A percentile compares a stretch with the other conserved stretches of the same genome.
These are phyloP conservation scores for Napeogenes inachia DNA, from an alignment of 2,888 invertebrate genomes.

Conservation along the genomic window DNA sequence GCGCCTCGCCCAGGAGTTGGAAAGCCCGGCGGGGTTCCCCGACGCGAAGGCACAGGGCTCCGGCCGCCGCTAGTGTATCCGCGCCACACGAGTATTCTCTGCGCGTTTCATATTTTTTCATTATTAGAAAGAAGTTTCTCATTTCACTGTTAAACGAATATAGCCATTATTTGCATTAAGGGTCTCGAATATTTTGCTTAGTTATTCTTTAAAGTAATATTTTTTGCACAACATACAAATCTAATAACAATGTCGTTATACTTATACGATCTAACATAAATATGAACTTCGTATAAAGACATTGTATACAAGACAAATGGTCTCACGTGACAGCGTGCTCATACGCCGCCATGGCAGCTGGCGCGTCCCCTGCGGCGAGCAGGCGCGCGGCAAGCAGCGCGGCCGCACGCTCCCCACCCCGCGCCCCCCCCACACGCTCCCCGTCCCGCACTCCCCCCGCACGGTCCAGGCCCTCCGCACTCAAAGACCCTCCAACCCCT, in stretches of 20 bases:
- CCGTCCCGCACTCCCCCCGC: slow-evolving; percentile 85
- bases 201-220: no score
- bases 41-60: slow-evolving; percentile 69
- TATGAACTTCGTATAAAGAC: not conserved
- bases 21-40: slow-evolving; percentile 71
- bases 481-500: no score
- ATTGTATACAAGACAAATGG: no score
- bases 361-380: slow-evolving; percentile 79
- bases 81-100: slow-evolving; percentile 65
- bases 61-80: slow-evolving; percentile 71
- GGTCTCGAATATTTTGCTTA: no score
- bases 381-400: slow-evolving; percentile 83
- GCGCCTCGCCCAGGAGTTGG: slow-evolving; percentile 74
- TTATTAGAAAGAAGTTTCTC: no score
- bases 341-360: slow-evolving; percentile 84
- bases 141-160: no score
- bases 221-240: no score
- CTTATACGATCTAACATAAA: not conserved
- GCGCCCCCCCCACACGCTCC: slow-evolving; percentile 81
- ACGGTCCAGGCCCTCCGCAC: slow-evolving; percentile 78
- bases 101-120: not conserved
- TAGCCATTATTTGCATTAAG: no score
- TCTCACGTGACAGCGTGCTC: slow-evolving; percentile 83
- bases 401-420: slow-evolving; percentile 85
- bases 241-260: no score